Base-by-base conservation (phyloP, 2,113 vertebrate genomes). In the Tachycineta bicolor region DNA sequence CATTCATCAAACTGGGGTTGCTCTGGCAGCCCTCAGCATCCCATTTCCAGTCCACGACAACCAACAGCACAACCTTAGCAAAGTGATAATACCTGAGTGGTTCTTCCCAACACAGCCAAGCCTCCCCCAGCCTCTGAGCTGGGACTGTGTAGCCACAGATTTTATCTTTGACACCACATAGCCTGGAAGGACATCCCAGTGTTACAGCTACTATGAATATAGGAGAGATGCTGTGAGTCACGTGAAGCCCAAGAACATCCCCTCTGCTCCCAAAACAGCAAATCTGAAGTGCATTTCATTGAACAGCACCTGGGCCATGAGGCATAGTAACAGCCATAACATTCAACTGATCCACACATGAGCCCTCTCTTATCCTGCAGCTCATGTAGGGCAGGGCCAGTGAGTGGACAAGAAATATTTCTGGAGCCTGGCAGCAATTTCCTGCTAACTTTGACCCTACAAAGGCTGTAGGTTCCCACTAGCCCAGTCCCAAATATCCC, bases 311-410 rank as follows among this genome's bases (percentile, higher is more conserved):
- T 31, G 24, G 37, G 29, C 44, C 44, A 34, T 43, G 37, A 11
- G 52, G 23, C 41, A 46, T 21, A 71, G 17, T 28, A 56, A 31
- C 14, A 16, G 34, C 8, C 11, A 2, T 16, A 84, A 34, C 28
- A 43, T 81, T 41, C 50, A 89, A 5, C 20, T 2, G 3, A 62
- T 11, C 60, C 41, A 39, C 34, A 58, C 37, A 43, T 0, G 2
- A 76, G 11, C 7, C 9, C 16, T 43, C 14, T 76, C 55, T 59
- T 18, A 34, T 33, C n/a, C 71, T 81, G 56, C 64, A 26, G 37
- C 28, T 79, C 28, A 28, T 0, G 0, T 3, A 3, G 5, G 28
- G 50, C 29, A 49, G n/a, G 24, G 16, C 11, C 56, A 63, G 19
- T 0, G 16, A 7, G 19, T 24, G 14, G 44, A 47, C 3, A 3